A percentile compares a stretch with the other conserved stretches of the same genome.
These are phyloP conservation scores for Antechinus stuartii DNA, from an alignment of 2,113 vertebrate species.

Conservation along the genomic window DNA sequence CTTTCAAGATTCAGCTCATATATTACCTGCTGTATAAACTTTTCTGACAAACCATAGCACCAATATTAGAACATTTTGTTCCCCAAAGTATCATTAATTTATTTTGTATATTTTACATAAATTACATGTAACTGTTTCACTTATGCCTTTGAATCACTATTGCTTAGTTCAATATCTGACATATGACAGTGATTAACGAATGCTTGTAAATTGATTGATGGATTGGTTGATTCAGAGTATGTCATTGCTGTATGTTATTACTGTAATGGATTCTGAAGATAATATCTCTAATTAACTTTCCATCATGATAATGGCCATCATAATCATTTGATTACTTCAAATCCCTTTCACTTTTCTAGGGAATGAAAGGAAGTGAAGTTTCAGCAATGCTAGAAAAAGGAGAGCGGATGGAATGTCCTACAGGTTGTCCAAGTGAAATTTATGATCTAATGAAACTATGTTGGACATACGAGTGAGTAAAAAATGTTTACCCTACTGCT, in stretches of 20 bases:
- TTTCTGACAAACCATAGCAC: background rate
- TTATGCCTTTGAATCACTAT: background rate
- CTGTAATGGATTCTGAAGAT: background rate
- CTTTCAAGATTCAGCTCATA: background rate
- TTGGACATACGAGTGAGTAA: constrained; percentile 95
- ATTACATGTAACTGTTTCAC: background rate
- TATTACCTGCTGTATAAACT: background rate
- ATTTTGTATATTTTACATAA: background rate
- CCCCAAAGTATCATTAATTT: background rate
- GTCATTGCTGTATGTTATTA: background rate
- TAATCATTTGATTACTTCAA: background rate
- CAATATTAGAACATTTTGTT: background rate
- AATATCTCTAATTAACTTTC: background rate
- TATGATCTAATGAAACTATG: constrained; percentile 93
- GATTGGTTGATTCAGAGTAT: background rate
- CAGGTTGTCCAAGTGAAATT: constrained; percentile 90
- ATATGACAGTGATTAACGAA: background rate
- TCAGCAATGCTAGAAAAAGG: constrained; percentile 94
- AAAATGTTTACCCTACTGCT: fast-evolving
- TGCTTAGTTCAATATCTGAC: background rate
- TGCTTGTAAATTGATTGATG: background rate
- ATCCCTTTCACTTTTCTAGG: constrained; percentile 82
- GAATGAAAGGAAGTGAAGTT: constrained; percentile 97
- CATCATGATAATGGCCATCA: background rate
- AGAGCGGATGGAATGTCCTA: constrained; percentile 90